phyloP scores from a whole-genome alignment of 2,797 vertebrate species.

The Oryzias sinensis region DNA sequence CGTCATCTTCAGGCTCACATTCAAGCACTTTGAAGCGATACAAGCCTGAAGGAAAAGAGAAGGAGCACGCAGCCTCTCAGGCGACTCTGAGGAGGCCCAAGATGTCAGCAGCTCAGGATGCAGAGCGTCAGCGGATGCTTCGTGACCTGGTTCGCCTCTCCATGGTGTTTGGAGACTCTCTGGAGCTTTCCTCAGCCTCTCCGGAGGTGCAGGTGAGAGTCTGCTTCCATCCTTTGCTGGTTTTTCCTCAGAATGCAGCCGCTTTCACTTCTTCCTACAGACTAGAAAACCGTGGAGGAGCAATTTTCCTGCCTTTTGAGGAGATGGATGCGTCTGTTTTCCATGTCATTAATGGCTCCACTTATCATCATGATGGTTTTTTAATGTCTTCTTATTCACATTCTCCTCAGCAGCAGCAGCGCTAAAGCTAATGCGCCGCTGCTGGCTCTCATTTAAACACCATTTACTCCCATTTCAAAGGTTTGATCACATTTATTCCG shows the following conservation, averaged over 20 bases:
- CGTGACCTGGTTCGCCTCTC: conserved; percentile 90
- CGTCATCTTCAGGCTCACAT: conserved; percentile 60
- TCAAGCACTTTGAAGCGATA: conserved; percentile 63
- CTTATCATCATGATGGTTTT: conserved; percentile 22
- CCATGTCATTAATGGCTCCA: conserved; percentile 21
- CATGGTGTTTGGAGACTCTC: conserved; percentile 87
- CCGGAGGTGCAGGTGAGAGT: conserved; percentile 90
- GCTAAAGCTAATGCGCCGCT: conserved; percentile 24
- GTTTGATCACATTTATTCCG: conserved; percentile 47
- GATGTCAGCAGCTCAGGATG: conserved; percentile 51
- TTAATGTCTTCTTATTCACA: conserved; percentile 36
- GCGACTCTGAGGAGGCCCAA: conserved; percentile 76
- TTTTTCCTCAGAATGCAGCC: no score
- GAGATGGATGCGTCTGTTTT: conserved; percentile 14
- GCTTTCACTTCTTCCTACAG: no score
- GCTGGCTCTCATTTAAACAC: conserved; percentile 29
- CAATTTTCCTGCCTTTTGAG: background rate
- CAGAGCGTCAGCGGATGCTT: conserved; percentile 84
- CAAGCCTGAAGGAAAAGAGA: conserved; percentile 22
- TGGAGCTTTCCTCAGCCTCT: conserved; percentile 84
- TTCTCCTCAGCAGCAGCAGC: conserved; percentile 18
- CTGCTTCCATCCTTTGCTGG: background rate
- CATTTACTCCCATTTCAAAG: conserved; percentile 30
- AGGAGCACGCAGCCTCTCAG: conserved; percentile 30
- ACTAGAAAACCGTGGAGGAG: no score